Percentiles rank a stretch among this genome's conserved stretches.
phyloP scores from a whole-genome alignment of 2,888 invertebrate genomes.

The Nemoura dubitans region DNA sequence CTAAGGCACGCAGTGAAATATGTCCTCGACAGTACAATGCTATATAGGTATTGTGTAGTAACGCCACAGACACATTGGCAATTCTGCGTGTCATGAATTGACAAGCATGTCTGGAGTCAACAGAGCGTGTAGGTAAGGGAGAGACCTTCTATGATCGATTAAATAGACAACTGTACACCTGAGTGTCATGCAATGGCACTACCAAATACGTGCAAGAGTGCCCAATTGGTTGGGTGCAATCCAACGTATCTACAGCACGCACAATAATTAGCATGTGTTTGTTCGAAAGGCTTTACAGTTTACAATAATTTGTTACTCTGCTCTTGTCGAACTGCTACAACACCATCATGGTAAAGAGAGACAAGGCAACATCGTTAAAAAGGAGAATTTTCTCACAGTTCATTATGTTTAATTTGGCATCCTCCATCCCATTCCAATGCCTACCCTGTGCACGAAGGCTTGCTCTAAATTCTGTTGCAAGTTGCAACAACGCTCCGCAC shows the following conservation, averaged over 20 bases:
- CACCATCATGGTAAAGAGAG: no score
- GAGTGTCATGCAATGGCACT: background rate
- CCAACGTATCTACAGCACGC: no score
- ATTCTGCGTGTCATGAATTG: background rate
- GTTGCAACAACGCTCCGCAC: background rate
- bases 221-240: background rate
- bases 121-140: background rate
- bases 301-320: no score
- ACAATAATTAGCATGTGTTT: no score
- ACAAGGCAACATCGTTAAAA: background rate
- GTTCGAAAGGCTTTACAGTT: background rate
- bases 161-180: background rate
- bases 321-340: no score
- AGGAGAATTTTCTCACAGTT: background rate
- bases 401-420: background rate
- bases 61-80: slow-evolving; percentile 12
- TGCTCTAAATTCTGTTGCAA: background rate
- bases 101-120: background rate
- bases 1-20: background rate
- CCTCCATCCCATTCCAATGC: background rate
- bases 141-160: background rate
- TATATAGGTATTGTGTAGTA: background rate
- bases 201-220: background rate
- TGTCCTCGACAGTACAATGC: background rate
- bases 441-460: background rate